A percentile compares a stretch with the other conserved stretches of the same genome.
These are phyloP conservation scores for Drosophila obscura DNA, from an alignment of 1,140 invertebrate species.

Conservation along the genomic window DNA sequence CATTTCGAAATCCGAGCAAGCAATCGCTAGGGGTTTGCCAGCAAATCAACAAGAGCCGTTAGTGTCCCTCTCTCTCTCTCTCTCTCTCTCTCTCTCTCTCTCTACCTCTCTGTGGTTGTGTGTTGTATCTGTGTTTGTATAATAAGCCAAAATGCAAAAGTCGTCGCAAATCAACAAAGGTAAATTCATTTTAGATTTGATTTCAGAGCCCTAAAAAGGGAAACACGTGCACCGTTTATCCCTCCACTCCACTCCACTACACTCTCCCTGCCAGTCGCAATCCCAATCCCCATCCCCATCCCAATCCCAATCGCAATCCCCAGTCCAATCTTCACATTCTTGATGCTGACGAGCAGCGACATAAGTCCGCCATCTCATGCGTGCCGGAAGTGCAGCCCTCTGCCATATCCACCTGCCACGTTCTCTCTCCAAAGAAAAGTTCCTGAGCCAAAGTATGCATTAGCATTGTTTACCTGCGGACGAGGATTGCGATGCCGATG, in stretches of 20 bases:
- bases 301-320: constrained; percentile 3
- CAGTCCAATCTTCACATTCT: not conserved
- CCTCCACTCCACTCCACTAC: not conserved
- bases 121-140: constrained; percentile 14
- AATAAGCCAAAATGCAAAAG: constrained; percentile 73
- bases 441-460: constrained; percentile 62
- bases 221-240: constrained; percentile 73
- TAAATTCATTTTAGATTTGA: constrained; percentile 80
- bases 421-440: constrained; percentile 21
- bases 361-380: constrained; percentile 48
- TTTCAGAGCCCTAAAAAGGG: constrained; percentile 52
- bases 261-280: constrained; percentile 1
- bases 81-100: not conserved
- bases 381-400: constrained; percentile 49
- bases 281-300: not conserved
- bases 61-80: not conserved
- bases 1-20: constrained; percentile 63
- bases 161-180: constrained; percentile 75
- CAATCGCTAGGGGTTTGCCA: constrained; percentile 60
- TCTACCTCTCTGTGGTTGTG: not conserved
- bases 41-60: constrained; percentile 60
- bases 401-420: not conserved
- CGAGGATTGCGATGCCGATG: constrained; percentile 11
- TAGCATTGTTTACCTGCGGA: constrained; percentile 72
- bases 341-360: constrained; percentile 59